Evolutionary conservation across 2,113 vertebrate species (phyloP).

Genomic region (Psammodynastes pulverulentus): DNA sequence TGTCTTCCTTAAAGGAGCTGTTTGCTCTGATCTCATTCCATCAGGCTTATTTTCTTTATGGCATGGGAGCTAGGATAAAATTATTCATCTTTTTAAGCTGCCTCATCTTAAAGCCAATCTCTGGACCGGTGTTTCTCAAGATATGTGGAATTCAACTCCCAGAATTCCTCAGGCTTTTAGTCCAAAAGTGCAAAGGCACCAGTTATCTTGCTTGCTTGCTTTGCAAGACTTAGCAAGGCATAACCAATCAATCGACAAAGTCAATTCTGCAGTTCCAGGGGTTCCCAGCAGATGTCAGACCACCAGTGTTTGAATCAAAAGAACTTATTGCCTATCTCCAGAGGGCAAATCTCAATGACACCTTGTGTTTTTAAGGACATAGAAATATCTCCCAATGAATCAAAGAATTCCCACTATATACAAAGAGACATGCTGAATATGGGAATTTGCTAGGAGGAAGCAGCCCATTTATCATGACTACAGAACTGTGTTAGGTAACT

Average conservation of each 20-base stretch:
- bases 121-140: background rate
- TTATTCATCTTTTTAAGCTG: background rate
- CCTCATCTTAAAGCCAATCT: background rate
- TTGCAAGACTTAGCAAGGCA: background rate
- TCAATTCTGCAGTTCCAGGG: constrained; percentile 25
- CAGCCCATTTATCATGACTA: background rate
- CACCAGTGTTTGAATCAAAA: constrained; percentile 47
- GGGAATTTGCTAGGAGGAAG: background rate
- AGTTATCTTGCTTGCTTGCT: background rate
- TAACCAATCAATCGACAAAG: rapidly evolving
- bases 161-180: background rate
- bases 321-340: constrained; percentile 20
- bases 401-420: background rate
- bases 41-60: background rate
- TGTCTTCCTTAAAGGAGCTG: background rate
- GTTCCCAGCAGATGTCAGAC: constrained; percentile 63
- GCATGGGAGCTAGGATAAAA: background rate
- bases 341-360: background rate
- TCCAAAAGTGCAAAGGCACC: background rate
- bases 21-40: background rate
- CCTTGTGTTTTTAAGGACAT: background rate
- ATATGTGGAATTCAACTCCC: background rate
- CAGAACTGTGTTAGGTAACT: constrained; percentile 22
- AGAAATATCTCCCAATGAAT: background rate
- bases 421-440: background rate